Evolutionary conservation across 2,113 vertebrate species (phyloP).

Genomic region (Plotosus lineatus): DNA sequence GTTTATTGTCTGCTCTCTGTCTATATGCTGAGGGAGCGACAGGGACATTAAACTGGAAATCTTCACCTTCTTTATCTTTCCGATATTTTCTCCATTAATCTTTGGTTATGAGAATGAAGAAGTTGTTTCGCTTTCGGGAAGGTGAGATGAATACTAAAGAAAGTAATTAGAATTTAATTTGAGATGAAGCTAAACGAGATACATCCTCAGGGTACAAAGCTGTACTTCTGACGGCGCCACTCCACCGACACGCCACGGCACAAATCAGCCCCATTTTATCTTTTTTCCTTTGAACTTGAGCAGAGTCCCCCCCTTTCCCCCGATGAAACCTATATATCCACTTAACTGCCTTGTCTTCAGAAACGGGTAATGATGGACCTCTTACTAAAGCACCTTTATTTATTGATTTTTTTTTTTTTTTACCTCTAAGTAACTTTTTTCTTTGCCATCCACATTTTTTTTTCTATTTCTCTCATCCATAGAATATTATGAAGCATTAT

Average conservation of each 20-base stretch:
- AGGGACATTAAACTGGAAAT: neutral
- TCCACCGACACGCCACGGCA: neutral
- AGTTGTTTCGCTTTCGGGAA: neutral
- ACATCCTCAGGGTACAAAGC: neutral
- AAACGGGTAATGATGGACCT: neutral
- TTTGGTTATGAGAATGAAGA: neutral
- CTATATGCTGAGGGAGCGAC: neutral
- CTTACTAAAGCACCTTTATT: neutral
- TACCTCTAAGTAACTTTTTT: neutral
- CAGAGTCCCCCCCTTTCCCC: too few relatives aligned
- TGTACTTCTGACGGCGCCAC: neutral
- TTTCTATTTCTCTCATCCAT: neutral
- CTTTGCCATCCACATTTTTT: neutral
- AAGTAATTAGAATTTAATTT: neutral
- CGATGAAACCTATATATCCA: too few relatives aligned
- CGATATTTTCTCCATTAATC: neutral
- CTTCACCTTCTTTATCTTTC: neutral
- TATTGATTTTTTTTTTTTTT: neutral
- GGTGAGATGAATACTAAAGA: neutral
- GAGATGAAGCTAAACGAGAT: neutral
- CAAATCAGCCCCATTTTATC: neutral
- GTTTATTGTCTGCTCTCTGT: neutral
- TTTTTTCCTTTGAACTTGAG: neutral
- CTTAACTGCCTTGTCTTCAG: neutral
- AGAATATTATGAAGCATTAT: constrained; percentile 14